Evolutionary conservation across 2,888 invertebrate species (phyloP), one percentile per base, ranked within the genome.

Genomic region (Ctenicera cuprea): DNA sequence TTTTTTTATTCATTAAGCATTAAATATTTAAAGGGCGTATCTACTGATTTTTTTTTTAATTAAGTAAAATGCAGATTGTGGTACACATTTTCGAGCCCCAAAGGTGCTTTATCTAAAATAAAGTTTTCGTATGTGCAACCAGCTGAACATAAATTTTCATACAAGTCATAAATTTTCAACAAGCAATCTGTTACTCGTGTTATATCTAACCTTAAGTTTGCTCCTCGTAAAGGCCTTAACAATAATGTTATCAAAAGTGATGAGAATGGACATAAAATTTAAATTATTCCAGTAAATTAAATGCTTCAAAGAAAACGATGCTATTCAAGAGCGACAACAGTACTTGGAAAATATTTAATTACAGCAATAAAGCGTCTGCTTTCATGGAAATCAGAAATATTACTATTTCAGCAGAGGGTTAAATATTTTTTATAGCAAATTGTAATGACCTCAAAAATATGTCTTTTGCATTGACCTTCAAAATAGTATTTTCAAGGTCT

Each of bases 161-260:
- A 70, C 41, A 52, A 52, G 70, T 62, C 70, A 70, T 63, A 70
- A 70, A 70, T 62, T 64, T 54, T 70, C 50, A 64, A 70, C 50
- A 64, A 61, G 70, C 63, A 63, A 70, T 70, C 50, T 64, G 70
- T 70, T 70, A 70, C 63, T 52, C 63, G 62, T 54, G 70, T 52
- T 69, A 62, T 67, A 26, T 62, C 62, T 69, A 48, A 69, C 62
- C 50, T 69, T 62, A 61, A 69, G 22, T 69, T 69, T 69, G 69
- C 37, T 69, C 59, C 33, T 43, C 50, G 20, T 69, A 67, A 67
- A 67, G 33, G 59, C 38, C 43, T 11, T 18, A 50, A 64, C 50
- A 48, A 52, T 54, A 63, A 14, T 66, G 52, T 54, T 52, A 66
- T 66, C 52, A 66, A 54, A 66, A 54, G 16, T 52, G 65, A 66